A percentile compares a stretch with the other conserved stretches of the same genome.
Evolutionary conservation across 2,113 vertebrate species (phyloP).

Genomic region (Rhadina sibilatrix): DNA sequence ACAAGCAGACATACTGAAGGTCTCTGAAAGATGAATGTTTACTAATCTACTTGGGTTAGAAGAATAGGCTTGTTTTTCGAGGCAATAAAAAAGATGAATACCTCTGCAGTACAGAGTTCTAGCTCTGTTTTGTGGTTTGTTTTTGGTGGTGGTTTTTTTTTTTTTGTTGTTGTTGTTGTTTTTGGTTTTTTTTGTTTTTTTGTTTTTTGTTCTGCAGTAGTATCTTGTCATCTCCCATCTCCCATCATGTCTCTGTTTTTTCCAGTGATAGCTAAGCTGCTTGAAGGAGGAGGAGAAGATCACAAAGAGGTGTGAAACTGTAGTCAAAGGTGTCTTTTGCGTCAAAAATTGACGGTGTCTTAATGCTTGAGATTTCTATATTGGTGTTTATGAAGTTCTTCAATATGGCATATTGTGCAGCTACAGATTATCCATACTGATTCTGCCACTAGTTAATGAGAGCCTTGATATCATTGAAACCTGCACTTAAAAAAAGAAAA

Average conservation of each 20-base stretch:
- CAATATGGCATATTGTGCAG: neutral
- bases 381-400: neutral
- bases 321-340: neutral
- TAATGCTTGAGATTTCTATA: neutral
- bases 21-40: slow-evolving; percentile 27
- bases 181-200: too few species aligned
- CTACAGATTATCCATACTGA: neutral
- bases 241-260: neutral
- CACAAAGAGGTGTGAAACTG: neutral
- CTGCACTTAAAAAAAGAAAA: neutral
- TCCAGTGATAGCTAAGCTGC: neutral
- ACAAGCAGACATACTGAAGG: slow-evolving; percentile 12
- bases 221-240: neutral
- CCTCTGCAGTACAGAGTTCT: neutral
- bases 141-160: too few species aligned
- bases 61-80: slow-evolving; percentile 6
- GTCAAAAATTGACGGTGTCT: neutral
- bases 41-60: slow-evolving; percentile 19
- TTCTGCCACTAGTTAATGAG: neutral
- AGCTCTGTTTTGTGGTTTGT: slow-evolving; percentile 22
- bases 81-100: slow-evolving; percentile 24
- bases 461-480: neutral
- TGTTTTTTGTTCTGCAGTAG: slow-evolving; percentile 14
- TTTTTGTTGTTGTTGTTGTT: too few species aligned
- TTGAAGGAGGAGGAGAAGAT: neutral